phyloP scores from a whole-genome alignment of 2,113 vertebrate species.

The Garra rufa region DNA sequence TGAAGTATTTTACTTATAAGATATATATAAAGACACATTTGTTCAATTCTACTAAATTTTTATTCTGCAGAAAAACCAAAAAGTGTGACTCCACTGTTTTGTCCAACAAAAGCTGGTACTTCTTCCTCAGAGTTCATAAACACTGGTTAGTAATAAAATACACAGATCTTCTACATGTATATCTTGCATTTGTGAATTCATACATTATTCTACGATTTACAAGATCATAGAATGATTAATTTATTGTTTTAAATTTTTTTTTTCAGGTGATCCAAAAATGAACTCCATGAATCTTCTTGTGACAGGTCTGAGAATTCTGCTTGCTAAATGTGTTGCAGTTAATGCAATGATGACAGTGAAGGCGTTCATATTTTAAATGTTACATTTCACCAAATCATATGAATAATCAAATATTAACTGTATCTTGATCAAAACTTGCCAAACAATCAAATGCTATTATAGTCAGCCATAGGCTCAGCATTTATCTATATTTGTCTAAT shows the following conservation, averaged over 20 bases:
- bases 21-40: not conserved
- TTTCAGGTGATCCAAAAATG: constrained; percentile 46
- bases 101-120: not conserved
- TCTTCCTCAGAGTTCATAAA: not conserved
- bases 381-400: not conserved
- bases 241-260: not conserved
- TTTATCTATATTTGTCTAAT: not conserved
- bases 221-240: not conserved
- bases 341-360: constrained; percentile 69
- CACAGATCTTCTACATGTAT: not conserved
- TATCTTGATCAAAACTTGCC: not conserved
- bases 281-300: constrained; percentile 64
- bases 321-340: constrained; percentile 67
- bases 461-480: not conserved
- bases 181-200: not conserved
- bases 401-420: not conserved
- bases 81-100: not conserved
- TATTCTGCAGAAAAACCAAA: not conserved
- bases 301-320: constrained; percentile 63
- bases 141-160: constrained; percentile 25
- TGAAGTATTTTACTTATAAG: not conserved
- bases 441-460: not conserved
- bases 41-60: not conserved
- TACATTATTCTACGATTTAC: not conserved
- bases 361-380: constrained; percentile 51